Evolutionary conservation across 1,140 invertebrate genomes (phyloP).

Genomic region (Aphis craccivora): DNA sequence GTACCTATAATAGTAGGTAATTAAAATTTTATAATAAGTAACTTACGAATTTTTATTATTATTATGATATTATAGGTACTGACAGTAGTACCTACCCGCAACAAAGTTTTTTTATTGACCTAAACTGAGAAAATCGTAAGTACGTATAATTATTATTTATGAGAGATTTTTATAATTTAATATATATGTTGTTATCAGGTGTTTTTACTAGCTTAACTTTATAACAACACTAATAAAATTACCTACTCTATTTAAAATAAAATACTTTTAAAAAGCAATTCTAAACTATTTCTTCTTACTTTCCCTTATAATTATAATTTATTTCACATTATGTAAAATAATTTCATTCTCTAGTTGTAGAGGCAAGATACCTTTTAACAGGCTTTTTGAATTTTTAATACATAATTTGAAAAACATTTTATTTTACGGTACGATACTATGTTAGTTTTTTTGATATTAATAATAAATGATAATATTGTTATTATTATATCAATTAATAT

Average conservation of each 20-base stretch:
- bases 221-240: not conserved
- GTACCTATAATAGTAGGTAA: not conserved
- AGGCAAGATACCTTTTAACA: not conserved
- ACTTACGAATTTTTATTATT: not conserved
- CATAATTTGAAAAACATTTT: not conserved
- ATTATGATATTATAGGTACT: not conserved
- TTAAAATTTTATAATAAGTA: not conserved
- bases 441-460: not conserved
- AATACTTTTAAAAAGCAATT: not conserved
- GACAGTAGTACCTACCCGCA: not conserved
- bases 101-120: not conserved
- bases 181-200: not conserved
- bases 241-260: not conserved
- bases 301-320: not conserved
- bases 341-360: too few species aligned
- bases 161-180: not conserved
- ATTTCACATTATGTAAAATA: not conserved
- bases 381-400: not conserved
- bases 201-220: not conserved
- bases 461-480: not conserved
- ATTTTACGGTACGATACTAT: not conserved
- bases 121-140: not conserved
- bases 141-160: not conserved
- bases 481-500: too few species aligned
- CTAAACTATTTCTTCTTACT: not conserved